phyloP scores from a whole-genome alignment of 2,113 vertebrate genomes.

The Uria lomvia region DNA sequence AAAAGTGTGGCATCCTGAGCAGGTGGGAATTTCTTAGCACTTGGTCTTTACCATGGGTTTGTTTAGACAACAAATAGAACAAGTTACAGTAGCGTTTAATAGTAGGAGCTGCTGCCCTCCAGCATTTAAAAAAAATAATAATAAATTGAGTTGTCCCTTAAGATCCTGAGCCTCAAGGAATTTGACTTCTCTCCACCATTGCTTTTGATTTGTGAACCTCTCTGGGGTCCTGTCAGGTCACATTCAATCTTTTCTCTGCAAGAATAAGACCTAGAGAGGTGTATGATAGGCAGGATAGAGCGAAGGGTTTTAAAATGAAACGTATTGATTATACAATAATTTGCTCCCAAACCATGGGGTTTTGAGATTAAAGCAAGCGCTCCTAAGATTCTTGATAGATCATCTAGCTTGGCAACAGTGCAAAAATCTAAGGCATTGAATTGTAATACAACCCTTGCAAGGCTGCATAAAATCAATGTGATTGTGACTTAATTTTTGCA shows the following conservation, averaged over 20 bases:
- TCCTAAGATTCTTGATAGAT: conserved; percentile 6
- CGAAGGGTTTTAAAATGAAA: conserved; percentile 46
- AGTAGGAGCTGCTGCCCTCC: not conserved
- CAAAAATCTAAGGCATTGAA: conserved; percentile 6
- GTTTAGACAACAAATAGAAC: not conserved
- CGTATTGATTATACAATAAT: conserved; percentile 62
- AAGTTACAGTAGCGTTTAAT: not conserved
- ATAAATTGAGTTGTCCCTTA: not conserved
- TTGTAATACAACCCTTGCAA: not conserved
- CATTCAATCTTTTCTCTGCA: conserved; percentile 46
- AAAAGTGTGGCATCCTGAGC: not conserved
- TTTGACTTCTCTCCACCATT: not conserved
- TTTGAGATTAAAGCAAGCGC: conserved; percentile 34
- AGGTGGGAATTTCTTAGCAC: not conserved
- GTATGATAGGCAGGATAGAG: conserved; percentile 43
- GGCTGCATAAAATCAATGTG: conserved; percentile 30
- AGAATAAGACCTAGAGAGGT: conserved; percentile 22
- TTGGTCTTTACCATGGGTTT: not conserved
- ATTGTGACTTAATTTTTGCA: not conserved
- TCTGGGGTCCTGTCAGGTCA: conserved; percentile 29
- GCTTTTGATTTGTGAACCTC: conserved; percentile 43
- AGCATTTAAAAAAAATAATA: not conserved
- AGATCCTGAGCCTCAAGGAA: not conserved
- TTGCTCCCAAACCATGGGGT: conserved; percentile 15
- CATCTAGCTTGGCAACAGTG: conserved; percentile 3